Base-by-base conservation (phyloP, 1,140 invertebrate species). In the Stegodyphus dumicola region DNA sequence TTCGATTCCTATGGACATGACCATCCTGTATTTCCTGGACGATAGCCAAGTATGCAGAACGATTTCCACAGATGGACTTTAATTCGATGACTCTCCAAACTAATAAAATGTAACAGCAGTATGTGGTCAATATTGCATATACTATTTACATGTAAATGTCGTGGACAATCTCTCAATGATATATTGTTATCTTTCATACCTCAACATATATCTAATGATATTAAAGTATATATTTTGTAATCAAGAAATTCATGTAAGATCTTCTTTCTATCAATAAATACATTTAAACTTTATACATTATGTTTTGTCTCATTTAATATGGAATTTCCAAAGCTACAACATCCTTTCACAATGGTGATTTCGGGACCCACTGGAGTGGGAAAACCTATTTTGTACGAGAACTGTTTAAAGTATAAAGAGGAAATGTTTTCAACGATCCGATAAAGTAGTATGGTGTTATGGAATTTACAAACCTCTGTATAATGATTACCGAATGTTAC, bases 61-160 rank as follows among this genome's bases (percentile, higher is more conserved):
- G 6, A 33, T 64, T n/a, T 51, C 6, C 17, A 13, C 9, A 77
- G 10, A 18, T 77, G 5, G 49, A 9, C 6, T 77, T 64, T n/a
- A n/a, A 7, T 65, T 7, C 17, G 9, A 33, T 51, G 17, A 11
- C 33, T 11, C 48, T 77, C 6, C 75, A n/a, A 77, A 64, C 33
- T 51, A n/a, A n/a, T n/a, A n/a, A n/a, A 17, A 64, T 65, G 51
- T 17, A 13, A 77, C 75, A 2, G 54, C 75, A 11, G 75, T 77
- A 64, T 77, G 75, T 65, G 75, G 75, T n/a, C n/a, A 77, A 64
- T 77, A 77, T 51, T 77, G 75, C n/a, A 15, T 77, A 5, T 77
- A 77, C 64, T 77, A 48, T 77, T 77, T 77, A 49, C 33, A 33
- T 65, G n/a, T n/a, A 53, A 56, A 77, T 77, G 60, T 64, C 10